A percentile compares a stretch with the other conserved stretches of the same genome.
Conservation (phyloP, 2,888 invertebrate genomes). For the Shargacucullia verbasci region DNA sequence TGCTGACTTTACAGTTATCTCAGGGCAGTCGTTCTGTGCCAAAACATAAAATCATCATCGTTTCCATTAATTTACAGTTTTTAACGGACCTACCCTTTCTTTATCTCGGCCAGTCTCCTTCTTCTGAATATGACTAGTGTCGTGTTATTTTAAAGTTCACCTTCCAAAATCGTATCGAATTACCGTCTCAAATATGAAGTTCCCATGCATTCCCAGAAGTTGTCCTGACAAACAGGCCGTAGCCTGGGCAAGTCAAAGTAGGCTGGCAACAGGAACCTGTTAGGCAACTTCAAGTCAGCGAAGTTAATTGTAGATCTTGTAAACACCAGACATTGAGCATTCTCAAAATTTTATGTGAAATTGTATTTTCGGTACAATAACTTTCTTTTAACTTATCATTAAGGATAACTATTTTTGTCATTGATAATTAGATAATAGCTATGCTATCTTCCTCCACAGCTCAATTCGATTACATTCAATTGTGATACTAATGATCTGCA, state of each 20-base stretch:
- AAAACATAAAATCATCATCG: not conserved
- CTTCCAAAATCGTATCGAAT: not conserved
- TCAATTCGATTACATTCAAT: conserved; percentile 1
- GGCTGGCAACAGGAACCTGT: conserved; percentile 36
- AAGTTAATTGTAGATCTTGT: too few species aligned
- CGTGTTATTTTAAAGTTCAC: not conserved
- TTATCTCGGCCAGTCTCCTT: too few species aligned
- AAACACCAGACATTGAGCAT: not conserved
- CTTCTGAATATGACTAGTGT: too few species aligned
- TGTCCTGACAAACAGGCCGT: conserved; percentile 21
- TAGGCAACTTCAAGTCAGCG: not conserved
- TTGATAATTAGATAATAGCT: conserved; percentile 5
- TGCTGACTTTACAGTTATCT: not conserved
- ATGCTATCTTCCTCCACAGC: not conserved
- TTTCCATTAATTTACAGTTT: too few species aligned
- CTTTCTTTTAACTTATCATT: not conserved
- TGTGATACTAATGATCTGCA: not conserved
- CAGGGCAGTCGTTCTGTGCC: conserved; percentile 2
- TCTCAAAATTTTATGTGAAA: not conserved
- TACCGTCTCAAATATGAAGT: not conserved
- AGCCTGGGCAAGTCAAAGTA: conserved; percentile 23
- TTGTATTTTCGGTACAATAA: not conserved
- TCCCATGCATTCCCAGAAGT: conserved; percentile 17
- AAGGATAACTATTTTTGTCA: not conserved
- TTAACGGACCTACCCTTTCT: too few species aligned